Base-by-base conservation (phyloP, 2,797 vertebrate genomes). In the Etheostoma nigrum region DNA sequence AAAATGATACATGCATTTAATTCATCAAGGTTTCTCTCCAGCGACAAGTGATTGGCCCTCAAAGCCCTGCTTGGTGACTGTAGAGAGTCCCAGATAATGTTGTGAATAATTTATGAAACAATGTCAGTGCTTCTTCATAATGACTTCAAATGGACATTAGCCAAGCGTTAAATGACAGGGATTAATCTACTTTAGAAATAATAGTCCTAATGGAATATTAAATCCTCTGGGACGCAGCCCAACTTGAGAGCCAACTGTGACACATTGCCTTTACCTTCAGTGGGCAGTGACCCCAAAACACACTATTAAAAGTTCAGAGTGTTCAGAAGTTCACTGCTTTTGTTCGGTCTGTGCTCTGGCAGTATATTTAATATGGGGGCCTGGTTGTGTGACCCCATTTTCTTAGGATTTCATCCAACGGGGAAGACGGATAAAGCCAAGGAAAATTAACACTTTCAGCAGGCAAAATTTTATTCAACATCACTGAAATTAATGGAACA, bases 161-260 rank as follows among this genome's bases (percentile, higher is more conserved):
- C 89, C 91, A 93, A 94, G 93, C 94, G 84, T 94, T 95, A 94
- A 94, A 95, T 94, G 92, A 92, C 90, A 88, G 76, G 86, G 92
- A 94, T 93, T 93, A 92, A 94, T 94, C 87, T 93, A 85, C 92
- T 92, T 92, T 85, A 86, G 88, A 88, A 93, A 93, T 92, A 91
- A 93, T 93, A 87, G 86, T 85, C 91, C 90, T 93, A 87, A 93
- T 93, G 88, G 88, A 92, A 90, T 93, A 92, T 86, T 83, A 86
- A 91, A 90, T 89, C 91, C 85, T 84, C 72, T 2, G 91, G 92
- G 93, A 93, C 36, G 6, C 62, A 1, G 76, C 75, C 86, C 83
- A 79, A 86, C 83, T 89, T 64, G 36, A 73, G 86, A 85, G 77
- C 74, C 82, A 77, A 79, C 63, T 81, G 79, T 86, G 84, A 87